Base-by-base conservation (phyloP, 2,113 vertebrate species). In the Pavo muticus region DNA sequence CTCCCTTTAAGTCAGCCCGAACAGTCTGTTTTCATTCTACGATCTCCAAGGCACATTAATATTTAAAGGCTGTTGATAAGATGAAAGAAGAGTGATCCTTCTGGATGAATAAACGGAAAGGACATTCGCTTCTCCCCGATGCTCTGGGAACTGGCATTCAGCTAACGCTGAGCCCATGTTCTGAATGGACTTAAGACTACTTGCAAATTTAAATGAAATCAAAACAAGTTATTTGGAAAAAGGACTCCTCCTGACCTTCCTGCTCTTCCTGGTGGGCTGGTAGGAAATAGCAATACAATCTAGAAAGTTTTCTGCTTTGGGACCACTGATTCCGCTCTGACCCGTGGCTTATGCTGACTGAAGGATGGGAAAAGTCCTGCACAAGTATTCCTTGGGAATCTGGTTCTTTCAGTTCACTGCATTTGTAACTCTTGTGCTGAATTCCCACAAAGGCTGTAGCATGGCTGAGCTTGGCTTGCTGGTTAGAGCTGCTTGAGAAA, bases 11-110 rank as follows among this genome's bases (percentile, higher is more conserved):
- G 73, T 42, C 77, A 94, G 86, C 93, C 60, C 70, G 87, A 87
- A 63, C 87, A 63, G 57, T 86, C 87, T 85, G 83, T 88, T 96
- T 76, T 84, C 90, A 93, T 93, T 95, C 88, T 64, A 29, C 15
- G 24, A 92, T 79, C 12, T 39, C 90, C 68, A 93, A 77, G 20
- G 17, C 90, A 71, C 92, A 78, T 92, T 94, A 97, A 96, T 82
- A 93, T 91, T 90, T 75, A 96, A 91, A 63, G 78, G 27, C 70
- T 9, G 77, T 90, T 96, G 91, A 96, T 96, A 90, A 94, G 64
- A 87, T 70, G 79, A 90, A 81, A 91, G 94, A 64, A 69, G 47
- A 95, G 29, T 17, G 8, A 59, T 84, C 67, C 48, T 92, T 79
- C 84, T 60, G 93, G 94, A 12, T 92, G 87, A 92, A 88, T 77